phyloP scores from a whole-genome alignment of 1,140 invertebrate genomes.

The Hycleus phaleratus region DNA sequence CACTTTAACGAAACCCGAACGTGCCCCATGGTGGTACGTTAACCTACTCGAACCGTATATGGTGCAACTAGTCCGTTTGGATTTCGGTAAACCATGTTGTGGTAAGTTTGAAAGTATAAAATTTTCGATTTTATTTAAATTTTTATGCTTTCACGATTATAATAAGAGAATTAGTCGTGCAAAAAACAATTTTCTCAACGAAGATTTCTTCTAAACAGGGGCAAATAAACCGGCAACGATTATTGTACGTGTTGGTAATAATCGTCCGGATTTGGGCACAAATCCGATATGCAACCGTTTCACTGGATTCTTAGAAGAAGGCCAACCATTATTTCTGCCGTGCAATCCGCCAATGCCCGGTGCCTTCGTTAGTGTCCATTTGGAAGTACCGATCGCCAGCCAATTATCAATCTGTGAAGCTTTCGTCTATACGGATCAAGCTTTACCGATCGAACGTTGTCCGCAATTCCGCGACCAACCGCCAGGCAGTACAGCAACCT shows the following conservation, averaged over 20 bases:
- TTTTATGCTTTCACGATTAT: neutral
- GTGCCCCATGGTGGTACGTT: slow-evolving; percentile 91
- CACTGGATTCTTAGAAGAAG: slow-evolving; percentile 78
- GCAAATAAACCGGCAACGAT: slow-evolving; percentile 73
- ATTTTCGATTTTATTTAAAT: neutral
- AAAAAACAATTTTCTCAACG: neutral
- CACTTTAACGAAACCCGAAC: slow-evolving; percentile 74
- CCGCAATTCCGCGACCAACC: slow-evolving; percentile 88
- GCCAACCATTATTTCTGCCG: slow-evolving; percentile 83
- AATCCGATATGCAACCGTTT: slow-evolving; percentile 91
- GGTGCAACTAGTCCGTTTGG: slow-evolving; percentile 85
- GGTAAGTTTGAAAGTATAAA: slow-evolving; percentile 52
- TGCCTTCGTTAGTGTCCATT: slow-evolving; percentile 86
- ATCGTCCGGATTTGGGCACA: slow-evolving; percentile 84
- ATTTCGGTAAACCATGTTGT: slow-evolving; percentile 88
- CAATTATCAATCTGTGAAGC: slow-evolving; percentile 90
- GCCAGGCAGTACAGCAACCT: slow-evolving; percentile 84
- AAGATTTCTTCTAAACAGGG: slow-evolving; percentile 37
- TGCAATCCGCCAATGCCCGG: slow-evolving; percentile 94
- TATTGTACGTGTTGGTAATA: slow-evolving; percentile 86
- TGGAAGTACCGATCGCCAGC: slow-evolving; percentile 62
- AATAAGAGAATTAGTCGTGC: neutral
- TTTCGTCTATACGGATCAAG: slow-evolving; percentile 93
- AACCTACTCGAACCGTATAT: slow-evolving; percentile 91
- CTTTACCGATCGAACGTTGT: slow-evolving; percentile 85